Evolutionary conservation across 2,888 invertebrate genomes (phyloP), one percentile per base, ranked within the genome.

Genomic region (Drosophila differens): DNA sequence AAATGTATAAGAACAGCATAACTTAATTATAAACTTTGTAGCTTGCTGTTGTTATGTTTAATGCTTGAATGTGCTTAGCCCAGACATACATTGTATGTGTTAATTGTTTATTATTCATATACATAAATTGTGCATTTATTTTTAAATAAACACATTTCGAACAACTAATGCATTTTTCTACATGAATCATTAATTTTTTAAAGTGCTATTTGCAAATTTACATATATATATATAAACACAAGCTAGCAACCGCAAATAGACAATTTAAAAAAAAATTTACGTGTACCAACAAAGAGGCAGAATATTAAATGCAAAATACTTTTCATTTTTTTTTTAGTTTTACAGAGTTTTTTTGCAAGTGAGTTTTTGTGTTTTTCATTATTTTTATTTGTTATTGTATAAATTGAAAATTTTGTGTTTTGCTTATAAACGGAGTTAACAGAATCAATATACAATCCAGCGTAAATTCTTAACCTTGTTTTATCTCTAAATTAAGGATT

Each of bases 21-120:
- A 30, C 28, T 57, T 39, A 57, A 57, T 57, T 57, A 57, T 39
- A 57, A 39, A n/a, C 57, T 28, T 39, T n/a, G 28, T n/a, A 14
- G 55, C 4, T 7, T n/a, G 37, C n/a, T 30, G n/a, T n/a, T 37
- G 14, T 14, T 30, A 39, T 57, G 39, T n/a, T 30, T 30, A 7
- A 57, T 30, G 39, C n/a, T 30, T n/a, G 28, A n/a, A 35, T 35
- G 28, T 9, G 14, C 5, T 28, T 19, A 39, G 6, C 1, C 28
- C 25, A 57, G 9, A 14, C 19, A 39, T n/a, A 30, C 39, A 39
- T 39, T 57, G n/a, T 14, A 1, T 7, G 9, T 5, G 35, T 1
- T 22, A 33, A 33, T 4, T 53, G 10, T 53, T 16, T 33, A 33
- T 53, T 53, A 25, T 19, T 9, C 39, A 47, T 7, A 35, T 4